phyloP scores from a whole-genome alignment of 2,113 vertebrate species.

The Felis catus region DNA sequence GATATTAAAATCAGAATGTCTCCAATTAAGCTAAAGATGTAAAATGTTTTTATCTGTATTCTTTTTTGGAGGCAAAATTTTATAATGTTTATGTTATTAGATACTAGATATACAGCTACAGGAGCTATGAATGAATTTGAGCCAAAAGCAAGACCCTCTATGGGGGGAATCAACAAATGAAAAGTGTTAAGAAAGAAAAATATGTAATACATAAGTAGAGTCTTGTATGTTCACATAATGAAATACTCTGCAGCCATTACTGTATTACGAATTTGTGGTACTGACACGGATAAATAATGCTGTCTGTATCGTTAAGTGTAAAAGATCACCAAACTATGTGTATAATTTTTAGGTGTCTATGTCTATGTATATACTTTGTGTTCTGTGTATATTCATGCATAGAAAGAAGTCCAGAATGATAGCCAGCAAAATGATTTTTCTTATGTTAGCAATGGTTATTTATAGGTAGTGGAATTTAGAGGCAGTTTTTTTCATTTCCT shows the following conservation, averaged over 20 bases:
- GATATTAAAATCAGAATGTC: background rate
- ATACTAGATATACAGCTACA: background rate
- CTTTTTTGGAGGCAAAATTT: background rate
- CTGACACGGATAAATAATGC: background rate
- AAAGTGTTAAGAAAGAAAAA: background rate
- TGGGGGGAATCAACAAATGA: background rate
- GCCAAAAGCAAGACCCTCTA: background rate
- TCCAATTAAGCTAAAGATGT: background rate
- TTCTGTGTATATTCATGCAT: background rate
- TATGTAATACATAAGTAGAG: background rate
- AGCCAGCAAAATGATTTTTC: background rate
- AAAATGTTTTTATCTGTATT: background rate
- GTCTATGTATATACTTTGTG: background rate
- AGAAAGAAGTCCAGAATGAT: background rate
- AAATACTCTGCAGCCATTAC: background rate
- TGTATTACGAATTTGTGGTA: background rate
- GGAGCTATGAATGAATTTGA: background rate
- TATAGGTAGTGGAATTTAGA: background rate
- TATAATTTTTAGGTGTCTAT: background rate
- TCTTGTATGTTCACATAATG: background rate
- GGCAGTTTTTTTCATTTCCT: background rate
- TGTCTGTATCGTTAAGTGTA: background rate
- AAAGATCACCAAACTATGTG: background rate
- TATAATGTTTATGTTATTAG: background rate
- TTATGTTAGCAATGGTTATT: background rate